Conservation (phyloP, 1,140 invertebrate genomes). For the Marisa cornuarietis region DNA sequence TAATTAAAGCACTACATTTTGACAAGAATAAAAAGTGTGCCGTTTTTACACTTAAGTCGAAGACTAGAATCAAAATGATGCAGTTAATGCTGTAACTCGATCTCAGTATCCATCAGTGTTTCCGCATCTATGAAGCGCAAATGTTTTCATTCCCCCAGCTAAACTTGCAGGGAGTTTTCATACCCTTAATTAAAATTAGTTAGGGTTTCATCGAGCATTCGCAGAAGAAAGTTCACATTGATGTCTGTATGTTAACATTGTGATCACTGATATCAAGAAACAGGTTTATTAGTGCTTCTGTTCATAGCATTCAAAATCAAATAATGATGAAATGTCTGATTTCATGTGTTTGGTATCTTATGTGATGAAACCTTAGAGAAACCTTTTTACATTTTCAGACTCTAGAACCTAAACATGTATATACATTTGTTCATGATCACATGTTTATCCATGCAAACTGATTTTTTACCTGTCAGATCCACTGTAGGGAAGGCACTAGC, state of each 20-base stretch:
- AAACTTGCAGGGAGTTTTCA: too few species aligned
- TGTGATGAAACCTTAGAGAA: not conserved
- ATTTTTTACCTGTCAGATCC: slow-evolving; percentile 35
- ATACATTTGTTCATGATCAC: not conserved
- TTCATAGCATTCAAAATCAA: not conserved
- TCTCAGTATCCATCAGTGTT: too few species aligned
- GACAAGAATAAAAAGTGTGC: too few species aligned
- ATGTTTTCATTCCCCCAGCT: too few species aligned
- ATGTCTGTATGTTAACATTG: not conserved
- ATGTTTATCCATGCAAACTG: not conserved
- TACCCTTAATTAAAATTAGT: too few species aligned
- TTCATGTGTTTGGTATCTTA: not conserved
- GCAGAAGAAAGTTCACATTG: too few species aligned
- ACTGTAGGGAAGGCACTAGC: slow-evolving; percentile 37
- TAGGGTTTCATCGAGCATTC: too few species aligned
- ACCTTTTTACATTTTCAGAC: not conserved
- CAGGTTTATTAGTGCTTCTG: not conserved
- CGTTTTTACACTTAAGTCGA: too few species aligned
- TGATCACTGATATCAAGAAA: not conserved
- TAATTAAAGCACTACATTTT: too few species aligned
- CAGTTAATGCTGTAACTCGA: too few species aligned
- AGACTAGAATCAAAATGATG: too few species aligned
- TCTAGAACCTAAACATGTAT: not conserved
- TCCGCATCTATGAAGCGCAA: too few species aligned
- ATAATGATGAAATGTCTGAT: not conserved